phyloP scores from a whole-genome alignment of 2,113 vertebrate genomes.

The Cyanoramphus novaezelandiae region DNA sequence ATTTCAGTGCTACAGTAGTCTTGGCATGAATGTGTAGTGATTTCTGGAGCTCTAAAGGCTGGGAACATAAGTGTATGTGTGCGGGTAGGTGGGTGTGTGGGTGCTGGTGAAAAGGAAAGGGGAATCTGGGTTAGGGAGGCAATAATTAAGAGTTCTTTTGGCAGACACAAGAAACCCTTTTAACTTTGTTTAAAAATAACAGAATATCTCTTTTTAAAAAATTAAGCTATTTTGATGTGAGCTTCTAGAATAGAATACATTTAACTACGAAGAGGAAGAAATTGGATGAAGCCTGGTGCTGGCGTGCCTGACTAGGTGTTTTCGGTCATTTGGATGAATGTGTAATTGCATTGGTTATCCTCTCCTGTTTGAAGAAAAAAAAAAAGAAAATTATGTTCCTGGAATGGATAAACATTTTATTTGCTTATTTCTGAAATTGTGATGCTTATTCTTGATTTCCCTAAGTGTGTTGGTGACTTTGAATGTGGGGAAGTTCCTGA shows the following conservation, averaged over 20 bases:
- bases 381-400: neutral
- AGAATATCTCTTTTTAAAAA: neutral
- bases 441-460: neutral
- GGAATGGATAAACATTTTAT: neutral
- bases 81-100: neutral
- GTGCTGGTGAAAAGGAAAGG: neutral
- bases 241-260: neutral
- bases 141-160: neutral
- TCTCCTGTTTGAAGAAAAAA: neutral
- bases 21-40: neutral
- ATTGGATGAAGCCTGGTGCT: neutral
- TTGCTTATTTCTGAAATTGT: neutral
- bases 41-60: neutral
- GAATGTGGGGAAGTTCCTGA: neutral
- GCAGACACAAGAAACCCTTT: neutral
- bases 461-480: neutral
- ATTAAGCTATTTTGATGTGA: neutral
- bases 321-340: neutral
- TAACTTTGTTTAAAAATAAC: neutral
- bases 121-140: neutral
- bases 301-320: neutral
- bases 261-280: neutral
- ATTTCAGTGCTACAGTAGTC: neutral
- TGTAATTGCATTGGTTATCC: neutral
- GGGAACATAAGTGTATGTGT: neutral